Evolutionary conservation across 2,113 vertebrate species (phyloP).

Genomic region (Fregata magnificens): DNA sequence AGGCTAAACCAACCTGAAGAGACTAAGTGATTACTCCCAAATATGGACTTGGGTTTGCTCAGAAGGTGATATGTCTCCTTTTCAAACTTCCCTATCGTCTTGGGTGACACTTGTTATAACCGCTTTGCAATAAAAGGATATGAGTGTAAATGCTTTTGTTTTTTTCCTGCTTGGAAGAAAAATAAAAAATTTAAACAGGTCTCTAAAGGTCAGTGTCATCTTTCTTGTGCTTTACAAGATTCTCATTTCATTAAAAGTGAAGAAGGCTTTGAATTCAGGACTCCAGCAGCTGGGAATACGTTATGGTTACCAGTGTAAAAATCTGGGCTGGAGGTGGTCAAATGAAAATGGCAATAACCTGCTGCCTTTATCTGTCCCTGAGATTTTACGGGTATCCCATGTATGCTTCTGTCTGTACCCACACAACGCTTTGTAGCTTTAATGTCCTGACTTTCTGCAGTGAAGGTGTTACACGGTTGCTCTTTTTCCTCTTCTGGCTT

Average conservation of each 20-base stretch:
- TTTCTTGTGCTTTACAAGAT: background rate
- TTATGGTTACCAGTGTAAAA: background rate
- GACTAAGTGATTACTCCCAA: background rate
- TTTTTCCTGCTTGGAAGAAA: background rate
- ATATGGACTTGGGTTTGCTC: background rate
- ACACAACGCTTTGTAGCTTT: background rate
- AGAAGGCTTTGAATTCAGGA: background rate
- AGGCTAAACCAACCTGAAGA: background rate
- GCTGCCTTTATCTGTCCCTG: background rate
- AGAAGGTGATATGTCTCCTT: background rate
- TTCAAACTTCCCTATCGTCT: background rate
- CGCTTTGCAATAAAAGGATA: background rate
- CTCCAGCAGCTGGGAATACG: background rate
- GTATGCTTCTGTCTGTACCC: background rate
- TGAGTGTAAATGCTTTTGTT: accelerated
- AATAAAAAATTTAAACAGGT: background rate
- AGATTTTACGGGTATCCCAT: background rate
- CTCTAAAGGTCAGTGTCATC: background rate
- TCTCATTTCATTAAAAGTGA: background rate
- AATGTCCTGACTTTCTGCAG: background rate
- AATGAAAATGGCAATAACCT: background rate
- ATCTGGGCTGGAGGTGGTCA: background rate
- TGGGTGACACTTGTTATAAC: background rate
- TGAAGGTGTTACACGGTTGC: background rate
- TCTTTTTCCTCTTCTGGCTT: background rate